These are phyloP conservation scores for Hemiprocne comata DNA, from an alignment of 2,113 vertebrate genomes.

Conservation along the genomic window DNA sequence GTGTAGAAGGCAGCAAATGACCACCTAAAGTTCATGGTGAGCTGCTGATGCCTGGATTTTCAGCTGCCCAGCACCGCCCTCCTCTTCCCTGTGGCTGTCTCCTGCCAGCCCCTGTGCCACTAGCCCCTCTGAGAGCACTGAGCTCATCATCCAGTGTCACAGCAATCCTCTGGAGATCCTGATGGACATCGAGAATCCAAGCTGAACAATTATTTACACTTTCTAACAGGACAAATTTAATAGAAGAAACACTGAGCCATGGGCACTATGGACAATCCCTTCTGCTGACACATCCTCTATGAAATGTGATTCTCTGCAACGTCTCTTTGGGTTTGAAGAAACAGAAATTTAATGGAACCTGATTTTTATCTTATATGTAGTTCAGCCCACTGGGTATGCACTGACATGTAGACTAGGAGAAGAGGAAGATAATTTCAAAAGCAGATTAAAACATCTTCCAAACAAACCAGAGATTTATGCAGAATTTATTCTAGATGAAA, in stretches of 20 bases:
- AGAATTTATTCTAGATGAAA: background rate
- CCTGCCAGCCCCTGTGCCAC: background rate
- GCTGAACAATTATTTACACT: background rate
- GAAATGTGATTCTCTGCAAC: background rate
- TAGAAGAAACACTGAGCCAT: background rate
- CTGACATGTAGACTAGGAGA: background rate
- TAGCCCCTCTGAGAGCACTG: background rate
- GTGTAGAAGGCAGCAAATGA: background rate
- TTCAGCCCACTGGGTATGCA: background rate
- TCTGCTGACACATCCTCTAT: background rate
- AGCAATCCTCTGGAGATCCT: background rate
- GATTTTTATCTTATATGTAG: background rate
- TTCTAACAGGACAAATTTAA: background rate
- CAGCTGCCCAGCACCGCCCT: background rate
- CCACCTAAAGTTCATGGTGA: background rate
- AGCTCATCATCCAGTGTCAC: accelerated
- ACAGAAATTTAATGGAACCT: background rate
- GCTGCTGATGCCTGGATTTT: background rate
- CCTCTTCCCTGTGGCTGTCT: background rate
- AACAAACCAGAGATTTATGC: background rate
- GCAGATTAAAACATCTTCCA: background rate
- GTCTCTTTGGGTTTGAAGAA: background rate
- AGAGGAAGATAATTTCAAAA: background rate
- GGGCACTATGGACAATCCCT: background rate
- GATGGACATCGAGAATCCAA: background rate